Evolutionary conservation across 2,797 vertebrate species (phyloP).

Genomic region (Liasis olivaceus): DNA sequence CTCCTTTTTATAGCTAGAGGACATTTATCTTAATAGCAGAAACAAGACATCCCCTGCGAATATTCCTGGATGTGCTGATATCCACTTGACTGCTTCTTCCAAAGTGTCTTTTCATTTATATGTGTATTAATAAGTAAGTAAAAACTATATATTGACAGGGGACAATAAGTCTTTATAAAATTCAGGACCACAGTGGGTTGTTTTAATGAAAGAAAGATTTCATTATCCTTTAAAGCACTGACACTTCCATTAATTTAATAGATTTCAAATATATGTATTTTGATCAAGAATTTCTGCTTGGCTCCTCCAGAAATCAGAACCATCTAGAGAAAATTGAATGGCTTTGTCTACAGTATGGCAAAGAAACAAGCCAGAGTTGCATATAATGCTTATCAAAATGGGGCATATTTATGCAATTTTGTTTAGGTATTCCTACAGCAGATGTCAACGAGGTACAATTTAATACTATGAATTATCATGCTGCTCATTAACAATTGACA

Average conservation of each 20-base stretch:
- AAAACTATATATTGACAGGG: background rate
- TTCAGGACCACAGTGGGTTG: background rate
- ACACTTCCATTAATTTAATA: background rate
- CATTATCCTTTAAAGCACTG: background rate
- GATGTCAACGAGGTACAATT: background rate
- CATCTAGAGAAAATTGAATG: background rate
- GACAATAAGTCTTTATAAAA: background rate
- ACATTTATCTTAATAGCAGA: background rate
- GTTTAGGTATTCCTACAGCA: background rate
- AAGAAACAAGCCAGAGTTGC: background rate
- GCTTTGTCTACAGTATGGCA: background rate
- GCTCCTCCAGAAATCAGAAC: background rate
- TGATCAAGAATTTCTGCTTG: background rate
- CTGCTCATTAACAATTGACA: background rate
- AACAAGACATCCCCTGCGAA: slow-evolving; percentile 8
- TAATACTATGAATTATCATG: background rate
- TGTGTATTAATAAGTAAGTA: background rate
- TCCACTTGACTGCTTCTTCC: background rate
- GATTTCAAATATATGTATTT: background rate
- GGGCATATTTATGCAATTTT: background rate
- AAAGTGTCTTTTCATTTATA: background rate
- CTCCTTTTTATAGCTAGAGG: background rate
- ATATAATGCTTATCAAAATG: background rate
- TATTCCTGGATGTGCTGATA: background rate
- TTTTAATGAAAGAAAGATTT: background rate